phyloP scores from a whole-genome alignment of 64 coral and sea anemone species.

The Trachythela sp. region DNA sequence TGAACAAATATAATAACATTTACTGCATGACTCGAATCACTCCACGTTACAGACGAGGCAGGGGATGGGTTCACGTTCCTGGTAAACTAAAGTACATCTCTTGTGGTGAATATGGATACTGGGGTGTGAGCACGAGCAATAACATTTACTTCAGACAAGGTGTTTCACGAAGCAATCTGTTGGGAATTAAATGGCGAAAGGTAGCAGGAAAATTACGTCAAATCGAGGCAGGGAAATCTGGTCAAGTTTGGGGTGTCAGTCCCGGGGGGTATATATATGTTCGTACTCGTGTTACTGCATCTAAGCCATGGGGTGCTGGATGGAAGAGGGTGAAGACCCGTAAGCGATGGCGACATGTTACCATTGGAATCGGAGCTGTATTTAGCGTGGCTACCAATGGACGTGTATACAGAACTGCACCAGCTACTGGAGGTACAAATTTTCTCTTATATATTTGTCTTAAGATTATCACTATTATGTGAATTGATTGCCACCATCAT shows the following conservation, averaged over 20 bases:
- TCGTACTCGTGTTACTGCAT: slow-evolving; percentile 12
- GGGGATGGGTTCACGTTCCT: slow-evolving; percentile 10
- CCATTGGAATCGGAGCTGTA: no score
- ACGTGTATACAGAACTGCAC: no score
- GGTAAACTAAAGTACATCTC: slow-evolving; percentile 31
- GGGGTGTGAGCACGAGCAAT: slow-evolving; percentile 30
- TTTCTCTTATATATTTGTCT: no score
- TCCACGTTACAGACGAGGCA: neutral
- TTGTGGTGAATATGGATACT: slow-evolving; percentile 18
- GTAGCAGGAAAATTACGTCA: slow-evolving; percentile 24
- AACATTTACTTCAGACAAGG: slow-evolving; percentile 44
- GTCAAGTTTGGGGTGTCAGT: slow-evolving; percentile 31
- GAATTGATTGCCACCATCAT: no score
- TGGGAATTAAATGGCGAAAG: slow-evolving; percentile 17
- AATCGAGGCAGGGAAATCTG: slow-evolving; percentile 22
- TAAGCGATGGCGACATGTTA: no score
- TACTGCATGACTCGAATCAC: neutral
- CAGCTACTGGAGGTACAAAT: no score
- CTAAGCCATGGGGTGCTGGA: no score
- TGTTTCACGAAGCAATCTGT: neutral
- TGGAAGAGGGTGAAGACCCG: no score
- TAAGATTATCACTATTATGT: no score
- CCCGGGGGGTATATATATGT: neutral
- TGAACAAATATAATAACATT: neutral
- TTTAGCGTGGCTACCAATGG: no score